Evolutionary conservation across 2,888 invertebrate genomes (phyloP), one percentile per base, ranked within the genome.

Genomic region (Clunio marinus): DNA sequence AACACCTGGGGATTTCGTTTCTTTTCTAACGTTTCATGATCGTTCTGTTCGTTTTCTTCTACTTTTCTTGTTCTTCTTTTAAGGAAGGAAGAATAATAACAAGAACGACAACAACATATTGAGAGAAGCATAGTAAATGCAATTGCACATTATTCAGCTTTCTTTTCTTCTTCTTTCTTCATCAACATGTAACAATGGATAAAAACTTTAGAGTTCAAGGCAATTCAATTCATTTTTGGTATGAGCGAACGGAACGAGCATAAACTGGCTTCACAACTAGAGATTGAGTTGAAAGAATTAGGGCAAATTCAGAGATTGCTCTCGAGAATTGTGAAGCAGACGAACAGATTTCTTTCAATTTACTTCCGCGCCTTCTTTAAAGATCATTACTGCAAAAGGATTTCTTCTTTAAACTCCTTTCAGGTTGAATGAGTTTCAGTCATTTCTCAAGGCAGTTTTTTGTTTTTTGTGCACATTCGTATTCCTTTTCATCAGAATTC

Each of bases 111-210:
- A 41, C 41, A 41, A n/a, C 41, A n/a, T n/a, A 41, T n/a, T 15
- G 32, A n/a, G 15, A 41, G 17, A 20, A 20, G 22, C 15, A 41
- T 41, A 15, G n/a, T 51, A 20, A 58, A 28, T 28, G 59, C 28
- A 35, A 59, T 59, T 59, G 59, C 59, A 59, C 28, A 58, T 58
- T 46, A 46, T 46, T 46, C 7, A n/a, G n/a, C n/a, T 35, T n/a
- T 55, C 17, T 59, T 58, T 32, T 13, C 59, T 57, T 55, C 8
- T 55, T 2, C 4, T 55, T 10, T 22, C 4, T 55, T 8, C 35
- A 35, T 13, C 35, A 35, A 35, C 51, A 51, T 20, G 20, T 20
- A 51, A 20, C 22, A 51, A 51, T 51, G 24, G 35, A 51, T n/a
- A n/a, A n/a, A n/a, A n/a, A n/a, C 41, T 15, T 5, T n/a, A 41